phyloP scores from a whole-genome alignment of 2,888 invertebrate species.

The Osedax fenrisi region DNA sequence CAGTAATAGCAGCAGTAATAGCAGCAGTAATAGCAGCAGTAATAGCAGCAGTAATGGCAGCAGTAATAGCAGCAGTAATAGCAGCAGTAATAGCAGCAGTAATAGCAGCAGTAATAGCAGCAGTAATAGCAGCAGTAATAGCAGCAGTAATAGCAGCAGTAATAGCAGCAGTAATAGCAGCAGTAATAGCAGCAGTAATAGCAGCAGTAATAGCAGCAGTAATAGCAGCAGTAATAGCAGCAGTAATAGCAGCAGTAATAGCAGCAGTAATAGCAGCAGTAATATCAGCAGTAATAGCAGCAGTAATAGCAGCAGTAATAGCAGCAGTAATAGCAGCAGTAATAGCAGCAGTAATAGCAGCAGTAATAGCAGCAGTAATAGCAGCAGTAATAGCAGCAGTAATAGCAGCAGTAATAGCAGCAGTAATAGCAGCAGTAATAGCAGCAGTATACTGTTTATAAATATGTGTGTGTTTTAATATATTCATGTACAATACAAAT shows the following conservation, averaged over 20 bases:
- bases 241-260: not conserved
- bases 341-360: no score
- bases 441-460: no score
- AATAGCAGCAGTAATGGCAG: not conserved
- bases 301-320: no score
- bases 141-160: not conserved
- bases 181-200: not conserved
- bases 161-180: not conserved
- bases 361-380: no score
- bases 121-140: not conserved
- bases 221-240: not conserved
- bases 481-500: no score
- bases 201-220: not conserved
- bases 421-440: no score
- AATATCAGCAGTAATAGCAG: not conserved
- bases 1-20: not conserved
- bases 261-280: not conserved
- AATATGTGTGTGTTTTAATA: no score
- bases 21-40: not conserved
- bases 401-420: no score
- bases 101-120: not conserved
- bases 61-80: not conserved
- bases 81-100: not conserved
- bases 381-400: no score
- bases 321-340: no score